phyloP scores from a whole-genome alignment of 2,113 vertebrate genomes.

The Lepus americanus region DNA sequence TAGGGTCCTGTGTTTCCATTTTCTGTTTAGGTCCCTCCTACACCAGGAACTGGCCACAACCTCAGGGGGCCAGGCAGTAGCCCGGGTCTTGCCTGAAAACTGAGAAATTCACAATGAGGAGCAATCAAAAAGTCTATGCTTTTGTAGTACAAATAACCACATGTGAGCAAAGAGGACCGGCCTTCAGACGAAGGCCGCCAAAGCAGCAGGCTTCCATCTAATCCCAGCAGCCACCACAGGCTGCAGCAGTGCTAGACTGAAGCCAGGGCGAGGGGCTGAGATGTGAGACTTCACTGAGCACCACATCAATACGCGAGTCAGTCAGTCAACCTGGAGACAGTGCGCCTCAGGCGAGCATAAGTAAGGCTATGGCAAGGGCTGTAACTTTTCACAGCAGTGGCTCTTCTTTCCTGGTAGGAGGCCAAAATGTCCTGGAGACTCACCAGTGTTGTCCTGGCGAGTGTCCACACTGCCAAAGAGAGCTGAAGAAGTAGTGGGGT shows the following conservation, averaged over 20 bases:
- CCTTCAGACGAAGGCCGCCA: not conserved
- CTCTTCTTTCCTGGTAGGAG: not conserved
- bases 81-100: not conserved
- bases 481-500: not conserved
- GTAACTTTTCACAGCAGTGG: not conserved
- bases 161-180: not conserved
- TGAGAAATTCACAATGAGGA: not conserved
- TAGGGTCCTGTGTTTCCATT: not conserved
- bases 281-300: not conserved
- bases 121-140: not conserved
- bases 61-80: too few relatives aligned
- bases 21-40: not conserved
- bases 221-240: not conserved
- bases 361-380: not conserved
- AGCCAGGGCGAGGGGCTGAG: not conserved
- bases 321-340: not conserved
- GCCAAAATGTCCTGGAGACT: not conserved
- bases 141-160: not conserved
- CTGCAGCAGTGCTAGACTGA: not conserved
- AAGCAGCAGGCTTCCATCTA: not conserved
- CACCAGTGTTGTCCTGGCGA: not conserved
- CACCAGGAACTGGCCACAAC: not conserved
- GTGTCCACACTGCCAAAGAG: not conserved
- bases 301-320: accelerated
- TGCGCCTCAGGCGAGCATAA: not conserved